Conservation (phyloP, 2,888 invertebrate genomes). For the Spodoptera exigua region DNA sequence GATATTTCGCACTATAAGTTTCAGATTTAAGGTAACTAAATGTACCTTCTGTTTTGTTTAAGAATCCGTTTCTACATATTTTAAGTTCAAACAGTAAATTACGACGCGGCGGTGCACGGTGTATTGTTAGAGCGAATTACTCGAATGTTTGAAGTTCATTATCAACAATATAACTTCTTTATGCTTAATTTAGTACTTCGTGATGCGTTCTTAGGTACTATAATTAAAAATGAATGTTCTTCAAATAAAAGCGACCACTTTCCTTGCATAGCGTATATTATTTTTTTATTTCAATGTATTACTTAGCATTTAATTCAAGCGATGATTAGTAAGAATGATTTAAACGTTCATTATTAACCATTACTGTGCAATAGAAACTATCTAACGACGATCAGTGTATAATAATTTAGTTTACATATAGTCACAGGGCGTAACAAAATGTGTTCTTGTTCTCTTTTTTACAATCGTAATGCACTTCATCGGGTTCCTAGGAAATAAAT, state of each 20-base stretch:
- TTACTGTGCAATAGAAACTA: slow-evolving; percentile 58
- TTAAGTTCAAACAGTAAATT: slow-evolving; percentile 14
- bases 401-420: slow-evolving; percentile 66
- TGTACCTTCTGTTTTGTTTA: background rate
- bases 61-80: slow-evolving; percentile 1
- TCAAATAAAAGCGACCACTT: slow-evolving; percentile 47
- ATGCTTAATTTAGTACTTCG: slow-evolving; percentile 41
- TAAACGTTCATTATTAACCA: slow-evolving; percentile 57
- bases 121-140: slow-evolving; percentile 14
- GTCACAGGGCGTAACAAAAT: slow-evolving; percentile 70
- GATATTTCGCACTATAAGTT: no score
- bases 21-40: no score
- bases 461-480: slow-evolving; percentile 70
- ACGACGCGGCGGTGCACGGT: background rate
- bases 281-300: slow-evolving; percentile 41
- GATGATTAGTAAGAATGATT: slow-evolving; percentile 52
- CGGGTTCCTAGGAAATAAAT: slow-evolving; percentile 73
- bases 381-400: slow-evolving; percentile 55
- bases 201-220: slow-evolving; percentile 42
- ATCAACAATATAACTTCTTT: slow-evolving; percentile 37
- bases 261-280: slow-evolving; percentile 34
- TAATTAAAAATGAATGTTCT: slow-evolving; percentile 46
- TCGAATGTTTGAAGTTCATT: slow-evolving; percentile 26
- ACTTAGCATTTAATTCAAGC: slow-evolving; percentile 49
- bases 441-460: slow-evolving; percentile 70